These are phyloP conservation scores for Tolypeutes matacus DNA, from an alignment of 2,797 vertebrate genomes.

Conservation along the genomic window DNA sequence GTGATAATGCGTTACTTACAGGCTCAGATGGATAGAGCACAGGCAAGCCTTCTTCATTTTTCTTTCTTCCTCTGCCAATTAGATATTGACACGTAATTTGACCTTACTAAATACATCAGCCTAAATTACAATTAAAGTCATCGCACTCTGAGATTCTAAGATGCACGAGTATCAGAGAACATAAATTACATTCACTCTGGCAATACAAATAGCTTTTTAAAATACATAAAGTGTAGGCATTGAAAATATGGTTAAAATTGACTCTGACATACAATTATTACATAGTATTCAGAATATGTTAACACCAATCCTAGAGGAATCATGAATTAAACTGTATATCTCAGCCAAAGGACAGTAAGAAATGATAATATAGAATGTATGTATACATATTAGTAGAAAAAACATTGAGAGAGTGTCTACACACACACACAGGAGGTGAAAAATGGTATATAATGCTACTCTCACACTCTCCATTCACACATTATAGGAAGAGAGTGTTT, in stretches of 20 bases:
- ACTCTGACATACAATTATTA: slow-evolving; percentile 32
- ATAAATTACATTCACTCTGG: slow-evolving; percentile 16
- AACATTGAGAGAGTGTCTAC: background rate
- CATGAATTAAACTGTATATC: slow-evolving; percentile 27
- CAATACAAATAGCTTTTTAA: slow-evolving; percentile 58
- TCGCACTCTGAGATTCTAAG: slow-evolving; percentile 22
- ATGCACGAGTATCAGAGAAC: slow-evolving; percentile 1
- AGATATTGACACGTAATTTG: background rate
- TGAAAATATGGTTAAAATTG: slow-evolving; percentile 54
- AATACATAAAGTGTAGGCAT: background rate
- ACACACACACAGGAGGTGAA: background rate
- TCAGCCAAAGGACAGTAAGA: slow-evolving; percentile 27
- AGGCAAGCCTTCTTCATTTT: background rate
- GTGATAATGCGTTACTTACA: background rate
- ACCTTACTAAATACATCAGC: background rate
- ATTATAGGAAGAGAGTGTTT: background rate
- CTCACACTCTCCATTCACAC: background rate
- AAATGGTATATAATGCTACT: slow-evolving; percentile 4
- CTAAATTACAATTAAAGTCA: slow-evolving; percentile 61
- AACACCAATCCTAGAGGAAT: background rate
- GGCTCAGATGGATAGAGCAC: background rate
- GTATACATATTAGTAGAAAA: background rate
- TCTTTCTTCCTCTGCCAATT: background rate
- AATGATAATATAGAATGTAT: slow-evolving; percentile 29
- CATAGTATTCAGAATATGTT: slow-evolving; percentile 8